phyloP scores from a whole-genome alignment of 2,797 vertebrate species.

The Macroramphosus scolopax region DNA sequence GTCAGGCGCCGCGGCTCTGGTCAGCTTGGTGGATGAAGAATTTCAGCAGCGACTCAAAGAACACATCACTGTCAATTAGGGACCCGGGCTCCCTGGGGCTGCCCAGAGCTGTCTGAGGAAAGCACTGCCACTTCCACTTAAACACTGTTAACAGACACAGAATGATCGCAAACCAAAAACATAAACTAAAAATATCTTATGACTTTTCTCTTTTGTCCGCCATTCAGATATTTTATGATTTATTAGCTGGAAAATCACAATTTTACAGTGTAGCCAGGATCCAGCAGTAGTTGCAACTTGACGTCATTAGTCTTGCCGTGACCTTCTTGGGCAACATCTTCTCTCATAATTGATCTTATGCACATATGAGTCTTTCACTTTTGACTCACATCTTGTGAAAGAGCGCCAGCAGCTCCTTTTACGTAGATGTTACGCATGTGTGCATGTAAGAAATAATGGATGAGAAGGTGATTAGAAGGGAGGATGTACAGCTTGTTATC shows the following conservation, averaged over 20 bases:
- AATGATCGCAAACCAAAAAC: slow-evolving; percentile 68
- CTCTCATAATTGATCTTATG: slow-evolving; percentile 28
- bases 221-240: slow-evolving; percentile 27
- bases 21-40: slow-evolving; percentile 68
- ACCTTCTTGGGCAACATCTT: slow-evolving; percentile 23
- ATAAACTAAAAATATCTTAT: slow-evolving; percentile 50
- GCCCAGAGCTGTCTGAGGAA: slow-evolving; percentile 67
- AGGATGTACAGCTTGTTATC: too few relatives aligned
- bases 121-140: slow-evolving; percentile 74
- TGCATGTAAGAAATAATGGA: slow-evolving; percentile 15
- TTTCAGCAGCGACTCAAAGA: slow-evolving; percentile 72
- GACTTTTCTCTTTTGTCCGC: slow-evolving; percentile 25
- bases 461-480: slow-evolving; percentile 2
- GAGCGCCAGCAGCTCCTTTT: slow-evolving; percentile 6
- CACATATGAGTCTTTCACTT: slow-evolving; percentile 12
- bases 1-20: slow-evolving; percentile 68
- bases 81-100: slow-evolving; percentile 65
- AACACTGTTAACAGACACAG: slow-evolving; percentile 67
- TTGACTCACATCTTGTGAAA: slow-evolving; percentile 19
- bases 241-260: slow-evolving; percentile 37
- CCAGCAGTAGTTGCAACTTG: slow-evolving; percentile 1
- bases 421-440: slow-evolving; percentile 13
- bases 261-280: too few relatives aligned
- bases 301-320: slow-evolving; percentile 30
- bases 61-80: slow-evolving; percentile 81